Percentiles rank a stretch among this genome's conserved stretches.
Conservation (phyloP, 2,888 invertebrate genomes). For the Bursaphelenchus okinawaensis region DNA sequence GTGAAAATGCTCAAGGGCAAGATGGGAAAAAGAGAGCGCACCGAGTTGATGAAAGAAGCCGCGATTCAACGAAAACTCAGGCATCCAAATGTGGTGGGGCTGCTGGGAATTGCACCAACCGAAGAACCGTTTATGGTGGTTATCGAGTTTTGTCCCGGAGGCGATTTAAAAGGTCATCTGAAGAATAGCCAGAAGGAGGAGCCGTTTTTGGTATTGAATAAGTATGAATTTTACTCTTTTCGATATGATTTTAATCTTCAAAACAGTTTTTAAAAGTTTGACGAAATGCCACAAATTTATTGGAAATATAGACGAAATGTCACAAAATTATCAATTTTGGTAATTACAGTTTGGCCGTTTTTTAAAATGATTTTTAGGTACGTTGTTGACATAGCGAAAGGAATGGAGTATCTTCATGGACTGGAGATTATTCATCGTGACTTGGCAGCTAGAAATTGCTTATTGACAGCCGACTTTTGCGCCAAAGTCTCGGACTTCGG, state of each 20-base stretch:
- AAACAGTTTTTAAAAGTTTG: no score
- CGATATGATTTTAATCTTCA: no score
- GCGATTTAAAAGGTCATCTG: slow-evolving; percentile 12
- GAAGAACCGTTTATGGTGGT: slow-evolving; percentile 26
- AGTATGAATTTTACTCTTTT: no score
- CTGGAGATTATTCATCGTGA: slow-evolving; percentile 15
- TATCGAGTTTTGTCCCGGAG: slow-evolving; percentile 17
- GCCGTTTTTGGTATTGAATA: neutral
- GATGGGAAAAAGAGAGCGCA: slow-evolving; percentile 22
- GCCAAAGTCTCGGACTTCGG: slow-evolving; percentile 19
- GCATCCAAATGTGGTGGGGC: slow-evolving; percentile 17
- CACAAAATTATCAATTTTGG: no score
- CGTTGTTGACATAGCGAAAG: slow-evolving; percentile 6
- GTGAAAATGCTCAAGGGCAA: slow-evolving; percentile 21
- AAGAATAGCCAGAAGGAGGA: neutral
- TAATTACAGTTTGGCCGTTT: no score
- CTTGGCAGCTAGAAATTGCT: slow-evolving; percentile 16
- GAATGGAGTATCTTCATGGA: slow-evolving; percentile 12
- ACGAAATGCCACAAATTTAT: no score
- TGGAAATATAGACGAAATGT: no score
- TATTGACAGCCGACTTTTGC: neutral
- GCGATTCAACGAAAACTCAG: slow-evolving; percentile 16
- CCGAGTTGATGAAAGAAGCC: slow-evolving; percentile 23
- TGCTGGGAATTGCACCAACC: slow-evolving; percentile 18
- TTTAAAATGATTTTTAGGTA: slow-evolving; percentile 11